Evolutionary conservation across 2,888 invertebrate species (phyloP).

Genomic region (Encarsia formosa): DNA sequence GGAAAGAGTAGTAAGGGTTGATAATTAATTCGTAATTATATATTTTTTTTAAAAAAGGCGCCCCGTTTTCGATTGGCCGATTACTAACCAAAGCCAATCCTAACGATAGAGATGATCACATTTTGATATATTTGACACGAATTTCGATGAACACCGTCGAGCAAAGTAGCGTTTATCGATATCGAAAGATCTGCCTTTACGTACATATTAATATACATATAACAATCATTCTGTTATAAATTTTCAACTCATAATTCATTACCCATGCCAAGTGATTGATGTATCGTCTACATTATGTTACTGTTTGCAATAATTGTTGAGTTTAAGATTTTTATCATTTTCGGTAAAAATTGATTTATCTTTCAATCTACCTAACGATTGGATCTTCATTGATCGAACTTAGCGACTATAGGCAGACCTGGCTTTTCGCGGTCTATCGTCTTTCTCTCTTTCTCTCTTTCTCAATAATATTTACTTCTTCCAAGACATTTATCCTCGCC

Average conservation of each 20-base stretch:
- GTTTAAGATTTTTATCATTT: slow-evolving; percentile 16
- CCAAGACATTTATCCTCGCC: no score
- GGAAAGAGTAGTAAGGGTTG: slow-evolving; percentile 27
- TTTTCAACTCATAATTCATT: no score
- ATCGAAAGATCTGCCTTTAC: slow-evolving; percentile 21
- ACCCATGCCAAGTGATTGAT: slow-evolving; percentile 16
- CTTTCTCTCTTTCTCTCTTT: slow-evolving; percentile 2
- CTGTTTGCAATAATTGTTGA: slow-evolving; percentile 15
- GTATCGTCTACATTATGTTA: slow-evolving; percentile 15
- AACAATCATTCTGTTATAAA: no score
- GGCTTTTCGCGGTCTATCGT: slow-evolving; percentile 4
- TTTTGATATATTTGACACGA: slow-evolving; percentile 32
- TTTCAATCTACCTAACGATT: slow-evolving; percentile 21
- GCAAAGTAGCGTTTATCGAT: slow-evolving; percentile 26
- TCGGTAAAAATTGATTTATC: neutral
- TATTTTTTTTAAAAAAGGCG: slow-evolving; percentile 26
- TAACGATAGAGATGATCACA: slow-evolving; percentile 30
- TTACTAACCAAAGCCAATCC: slow-evolving; percentile 18
- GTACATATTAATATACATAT: no score
- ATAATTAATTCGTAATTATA: slow-evolving; percentile 26
- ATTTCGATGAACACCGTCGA: slow-evolving; percentile 31
- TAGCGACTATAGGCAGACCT: slow-evolving; percentile 27
- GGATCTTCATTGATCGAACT: slow-evolving; percentile 22
- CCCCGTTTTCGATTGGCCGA: slow-evolving; percentile 21
- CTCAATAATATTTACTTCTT: neutral